Base-by-base conservation (phyloP, 64 coral and sea anemone genomes). In the Astreopora myriophthalma region DNA sequence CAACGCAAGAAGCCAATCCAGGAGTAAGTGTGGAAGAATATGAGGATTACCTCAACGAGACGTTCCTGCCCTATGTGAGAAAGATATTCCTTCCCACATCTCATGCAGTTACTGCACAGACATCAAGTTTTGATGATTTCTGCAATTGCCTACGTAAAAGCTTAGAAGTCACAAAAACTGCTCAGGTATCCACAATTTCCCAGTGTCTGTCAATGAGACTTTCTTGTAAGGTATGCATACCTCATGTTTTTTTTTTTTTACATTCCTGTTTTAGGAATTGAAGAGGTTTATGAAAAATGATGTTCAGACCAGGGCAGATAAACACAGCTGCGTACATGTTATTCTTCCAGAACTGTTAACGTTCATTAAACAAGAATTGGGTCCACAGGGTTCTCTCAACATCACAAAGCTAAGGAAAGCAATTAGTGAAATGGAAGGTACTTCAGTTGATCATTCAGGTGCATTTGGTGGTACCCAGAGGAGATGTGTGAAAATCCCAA, bases 21-120 rank as follows among this genome's bases (percentile, higher is more conserved):
- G 71, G 2, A 26, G 6, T 74, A 1, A 74, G 55, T 16, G 20
- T 33, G 22, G 34, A 65, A n/a, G 83, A 35, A 39, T 86, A 42
- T 12, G 30, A 86, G 31, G 19, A 33, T 14, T 86, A 86, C 34
- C 14, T 86, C 1, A 55, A 86, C 25, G 22, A 86, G 14, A 86
- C 29, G 1, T 86, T 86, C 37, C 83, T 86, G 1, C 83, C 83
- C 3, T 86, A 86, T 34, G 83, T 86, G 27, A 61, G 83, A 19
- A 86, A 86, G 13, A 26, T 86, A 24, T 17, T 86, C 20, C 20
- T 25, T 25, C 20, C 61, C 1, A 20, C 49, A 2, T 60, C 49
- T 61, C 26, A 40, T 76, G 78, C 48, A 11, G 78, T 82, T 5
- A 8, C 51, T 22, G 51, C 26, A 4, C 78, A 82, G 25, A 25